A percentile compares a stretch with the other conserved stretches of the same genome.
Evolutionary conservation across 2,113 vertebrate genomes (phyloP).

Genomic region (Egretta garzetta): DNA sequence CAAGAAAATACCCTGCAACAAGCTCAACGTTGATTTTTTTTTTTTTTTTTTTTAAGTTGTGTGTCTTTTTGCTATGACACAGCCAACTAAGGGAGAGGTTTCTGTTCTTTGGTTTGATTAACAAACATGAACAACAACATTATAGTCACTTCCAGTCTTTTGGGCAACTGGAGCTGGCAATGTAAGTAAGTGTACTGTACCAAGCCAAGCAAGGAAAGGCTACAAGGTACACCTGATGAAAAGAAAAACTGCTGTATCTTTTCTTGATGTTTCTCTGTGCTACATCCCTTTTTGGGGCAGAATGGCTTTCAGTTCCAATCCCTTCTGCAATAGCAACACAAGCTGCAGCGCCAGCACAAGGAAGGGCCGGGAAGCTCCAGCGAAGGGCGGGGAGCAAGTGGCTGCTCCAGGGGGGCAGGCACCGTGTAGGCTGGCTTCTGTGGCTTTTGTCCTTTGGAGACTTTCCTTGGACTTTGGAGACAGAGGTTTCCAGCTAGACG

Average conservation of each 20-base stretch:
- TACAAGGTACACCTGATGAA: neutral
- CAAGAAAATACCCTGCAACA: neutral
- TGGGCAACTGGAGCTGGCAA: neutral
- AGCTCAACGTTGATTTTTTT: neutral
- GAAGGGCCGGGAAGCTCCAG: neutral
- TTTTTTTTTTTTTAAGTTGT: neutral
- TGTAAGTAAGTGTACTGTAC: neutral
- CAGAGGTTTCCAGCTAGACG: neutral
- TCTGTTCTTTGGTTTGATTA: neutral
- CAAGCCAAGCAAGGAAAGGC: neutral
- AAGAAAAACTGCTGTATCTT: neutral
- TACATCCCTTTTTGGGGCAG: neutral
- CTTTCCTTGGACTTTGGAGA: neutral
- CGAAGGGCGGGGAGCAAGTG: fast-evolving
- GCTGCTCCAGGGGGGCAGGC: neutral
- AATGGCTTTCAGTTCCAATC: neutral
- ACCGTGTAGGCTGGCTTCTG: fast-evolving
- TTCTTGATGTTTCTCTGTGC: neutral
- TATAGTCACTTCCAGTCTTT: neutral
- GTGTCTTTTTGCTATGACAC: neutral
- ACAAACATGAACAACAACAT: neutral
- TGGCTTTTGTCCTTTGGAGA: neutral
- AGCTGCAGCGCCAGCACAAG: neutral
- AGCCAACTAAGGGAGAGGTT: neutral
- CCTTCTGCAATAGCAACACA: neutral